A percentile compares a stretch with the other conserved stretches of the same genome.
Evolutionary conservation across 2,797 vertebrate species (phyloP).

Genomic region (Myripristis jacobus): DNA sequence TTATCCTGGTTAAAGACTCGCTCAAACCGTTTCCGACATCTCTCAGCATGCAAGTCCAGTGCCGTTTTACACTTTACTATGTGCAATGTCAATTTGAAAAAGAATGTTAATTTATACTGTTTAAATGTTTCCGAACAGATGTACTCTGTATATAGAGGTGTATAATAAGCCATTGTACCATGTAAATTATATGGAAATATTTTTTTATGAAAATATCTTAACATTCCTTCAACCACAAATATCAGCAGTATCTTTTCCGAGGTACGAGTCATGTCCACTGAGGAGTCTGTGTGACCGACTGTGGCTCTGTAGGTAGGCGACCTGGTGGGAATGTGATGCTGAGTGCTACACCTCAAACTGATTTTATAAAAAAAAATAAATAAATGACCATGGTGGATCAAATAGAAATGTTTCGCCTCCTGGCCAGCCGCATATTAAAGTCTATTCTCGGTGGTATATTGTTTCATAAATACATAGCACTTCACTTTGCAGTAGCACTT

Average conservation of each 20-base stretch:
- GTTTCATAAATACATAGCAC: neutral
- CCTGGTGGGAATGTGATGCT: neutral
- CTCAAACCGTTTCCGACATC: slow-evolving; percentile 29
- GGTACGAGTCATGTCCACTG: slow-evolving; percentile 42
- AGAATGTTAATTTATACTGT: slow-evolving; percentile 85
- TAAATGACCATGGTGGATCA: neutral
- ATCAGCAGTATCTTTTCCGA: slow-evolving; percentile 58
- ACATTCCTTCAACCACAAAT: slow-evolving; percentile 79
- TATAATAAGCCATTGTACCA: slow-evolving; percentile 77
- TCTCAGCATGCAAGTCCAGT: slow-evolving; percentile 62
- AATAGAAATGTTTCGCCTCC: neutral
- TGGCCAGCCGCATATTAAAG: neutral
- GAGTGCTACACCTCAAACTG: too few species aligned
- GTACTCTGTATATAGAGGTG: slow-evolving; percentile 72
- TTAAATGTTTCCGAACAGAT: slow-evolving; percentile 70
- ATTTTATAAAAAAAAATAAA: too few species aligned
- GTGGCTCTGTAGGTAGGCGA: slow-evolving; percentile 1
- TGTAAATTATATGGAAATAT: slow-evolving; percentile 81
- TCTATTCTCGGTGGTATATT: slow-evolving; percentile 3
- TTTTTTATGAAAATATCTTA: slow-evolving; percentile 77
- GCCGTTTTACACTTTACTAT: slow-evolving; percentile 76
- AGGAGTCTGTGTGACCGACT: slow-evolving; percentile 21
- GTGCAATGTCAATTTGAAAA: slow-evolving; percentile 80
- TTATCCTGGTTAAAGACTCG: slow-evolving; percentile 34
- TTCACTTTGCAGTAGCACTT: too few species aligned